Conservation (phyloP, 2,113 vertebrate genomes). For the Anolis sagrei region DNA sequence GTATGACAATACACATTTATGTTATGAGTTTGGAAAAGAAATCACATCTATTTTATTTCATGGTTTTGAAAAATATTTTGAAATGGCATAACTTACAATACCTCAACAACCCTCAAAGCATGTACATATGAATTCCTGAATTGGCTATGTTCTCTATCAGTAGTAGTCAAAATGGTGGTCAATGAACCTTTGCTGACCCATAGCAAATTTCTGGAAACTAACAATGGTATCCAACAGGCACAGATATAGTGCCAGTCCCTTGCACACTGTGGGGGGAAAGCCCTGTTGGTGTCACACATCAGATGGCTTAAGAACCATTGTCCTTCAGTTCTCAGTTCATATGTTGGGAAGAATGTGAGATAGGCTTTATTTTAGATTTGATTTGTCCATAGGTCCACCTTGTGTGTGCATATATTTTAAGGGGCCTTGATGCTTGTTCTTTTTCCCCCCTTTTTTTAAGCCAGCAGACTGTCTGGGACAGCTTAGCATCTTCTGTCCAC, state of each 20-base stretch:
- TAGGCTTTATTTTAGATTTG: not conserved
- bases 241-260: too few relatives aligned
- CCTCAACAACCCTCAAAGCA: not conserved
- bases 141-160: not conserved
- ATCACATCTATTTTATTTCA: too few relatives aligned
- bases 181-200: too few relatives aligned
- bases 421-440: not conserved
- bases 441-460: not conserved
- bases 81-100: not conserved
- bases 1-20: not conserved
- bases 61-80: not conserved
- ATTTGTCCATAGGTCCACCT: not conserved
- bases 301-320: too few relatives aligned
- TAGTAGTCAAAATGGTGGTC: too few relatives aligned
- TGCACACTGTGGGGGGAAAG: too few relatives aligned
- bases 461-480: not conserved
- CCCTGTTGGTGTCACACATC: too few relatives aligned
- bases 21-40: not conserved
- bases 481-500: not conserved
- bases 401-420: too few relatives aligned
- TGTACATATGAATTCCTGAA: not conserved
- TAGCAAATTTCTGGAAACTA: too few relatives aligned
- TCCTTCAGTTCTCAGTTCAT: too few relatives aligned
- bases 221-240: too few relatives aligned
- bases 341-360: not conserved